phyloP scores from a whole-genome alignment of 2,888 invertebrate species.

The Lasioglossum marginatum region DNA sequence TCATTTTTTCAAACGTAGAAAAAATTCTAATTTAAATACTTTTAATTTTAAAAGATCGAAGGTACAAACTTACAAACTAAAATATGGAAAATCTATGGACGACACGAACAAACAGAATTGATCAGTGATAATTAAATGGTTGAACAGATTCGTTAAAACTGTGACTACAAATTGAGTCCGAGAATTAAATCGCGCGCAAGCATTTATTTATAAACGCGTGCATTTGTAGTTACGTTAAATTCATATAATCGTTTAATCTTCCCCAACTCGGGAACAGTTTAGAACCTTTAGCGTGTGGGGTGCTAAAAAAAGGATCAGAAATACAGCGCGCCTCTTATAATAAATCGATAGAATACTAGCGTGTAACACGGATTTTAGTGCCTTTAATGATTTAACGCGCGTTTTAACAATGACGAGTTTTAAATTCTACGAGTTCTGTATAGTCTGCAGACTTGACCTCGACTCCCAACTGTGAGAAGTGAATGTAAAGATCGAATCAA shows the following conservation, averaged over 20 bases:
- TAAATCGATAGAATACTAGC: not conserved
- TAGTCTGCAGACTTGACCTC: not conserved
- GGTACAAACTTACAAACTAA: not conserved
- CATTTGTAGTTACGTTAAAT: not conserved
- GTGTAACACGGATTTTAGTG: not conserved
- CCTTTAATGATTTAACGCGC: not conserved
- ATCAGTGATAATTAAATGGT: not conserved
- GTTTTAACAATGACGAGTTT: not conserved
- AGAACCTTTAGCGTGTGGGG: not conserved
- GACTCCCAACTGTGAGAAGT: constrained; percentile 1
- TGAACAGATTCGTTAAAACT: not conserved
- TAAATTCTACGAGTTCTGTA: not conserved
- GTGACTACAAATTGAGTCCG: not conserved
- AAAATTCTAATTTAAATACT: not conserved
- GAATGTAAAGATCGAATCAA: constrained; percentile 32
- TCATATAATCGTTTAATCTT: not conserved
- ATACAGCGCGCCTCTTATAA: not conserved
- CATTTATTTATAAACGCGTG: not conserved
- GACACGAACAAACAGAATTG: not conserved
- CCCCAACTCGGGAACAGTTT: not conserved
- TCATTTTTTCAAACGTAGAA: not conserved
- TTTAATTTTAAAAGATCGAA: too few species aligned
- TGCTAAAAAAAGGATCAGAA: not conserved
- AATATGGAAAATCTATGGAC: not conserved
- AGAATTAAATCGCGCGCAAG: not conserved